These are phyloP conservation scores for Tiliqua scincoides DNA, from an alignment of 2,113 vertebrate species.

Conservation along the genomic window DNA sequence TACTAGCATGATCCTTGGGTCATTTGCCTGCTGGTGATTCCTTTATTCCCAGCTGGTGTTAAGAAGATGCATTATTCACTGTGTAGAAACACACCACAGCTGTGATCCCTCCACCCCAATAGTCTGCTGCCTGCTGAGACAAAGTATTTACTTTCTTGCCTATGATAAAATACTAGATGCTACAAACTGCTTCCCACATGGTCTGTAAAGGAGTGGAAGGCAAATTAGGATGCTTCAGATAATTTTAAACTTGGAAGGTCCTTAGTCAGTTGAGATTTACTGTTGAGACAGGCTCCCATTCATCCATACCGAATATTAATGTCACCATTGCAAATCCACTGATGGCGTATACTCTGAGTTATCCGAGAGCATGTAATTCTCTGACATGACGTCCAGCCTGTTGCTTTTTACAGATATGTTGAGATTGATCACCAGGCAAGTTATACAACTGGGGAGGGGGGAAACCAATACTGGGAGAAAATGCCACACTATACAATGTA, in stretches of 20 bases:
- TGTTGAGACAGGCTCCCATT: background rate
- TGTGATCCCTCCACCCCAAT: background rate
- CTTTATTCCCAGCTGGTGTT: background rate
- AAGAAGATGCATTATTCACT: background rate
- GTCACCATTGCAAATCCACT: background rate
- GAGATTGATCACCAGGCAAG: constrained; percentile 19
- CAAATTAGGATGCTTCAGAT: constrained; percentile 11
- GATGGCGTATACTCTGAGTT: background rate
- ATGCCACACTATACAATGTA: background rate
- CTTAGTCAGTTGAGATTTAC: background rate
- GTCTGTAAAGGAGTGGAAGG: background rate
- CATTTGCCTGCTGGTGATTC: background rate
- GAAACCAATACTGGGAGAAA: background rate
- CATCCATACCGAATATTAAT: background rate
- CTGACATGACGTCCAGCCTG: background rate
- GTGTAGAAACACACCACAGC: background rate
- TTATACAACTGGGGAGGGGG: background rate
- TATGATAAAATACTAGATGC: background rate
- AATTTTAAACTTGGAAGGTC: constrained; percentile 2
- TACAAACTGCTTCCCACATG: background rate
- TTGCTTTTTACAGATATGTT: background rate
- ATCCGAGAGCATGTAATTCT: background rate
- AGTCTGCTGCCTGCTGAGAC: background rate
- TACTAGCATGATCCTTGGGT: background rate
- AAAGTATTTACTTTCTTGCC: background rate